Base-by-base conservation (phyloP, 2,888 invertebrate genomes). In the Diloba caeruleocephala region DNA sequence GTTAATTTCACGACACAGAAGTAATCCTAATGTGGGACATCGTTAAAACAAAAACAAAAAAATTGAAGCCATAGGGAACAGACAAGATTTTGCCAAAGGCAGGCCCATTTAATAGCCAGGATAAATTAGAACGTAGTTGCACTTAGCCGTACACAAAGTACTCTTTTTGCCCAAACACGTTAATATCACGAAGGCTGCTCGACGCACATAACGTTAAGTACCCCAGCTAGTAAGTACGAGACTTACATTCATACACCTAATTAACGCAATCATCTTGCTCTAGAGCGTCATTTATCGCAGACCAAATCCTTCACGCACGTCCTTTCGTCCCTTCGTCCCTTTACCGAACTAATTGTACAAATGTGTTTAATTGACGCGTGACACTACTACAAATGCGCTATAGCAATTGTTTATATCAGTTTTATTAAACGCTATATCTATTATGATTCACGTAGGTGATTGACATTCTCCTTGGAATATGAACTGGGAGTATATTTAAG, bases 321-420 rank as follows among this genome's bases (percentile, higher is more conserved):
- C n/a, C n/a, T n/a, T n/a, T n/a, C n/a, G 36, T 21, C 52, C 68
- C 56, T 68, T 34, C 58, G 59, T 64, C 64, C 72, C 65, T 66
- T 57, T 41, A 52, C 45, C 41, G 62, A 54, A 68, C 55, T 76
- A 79, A 82, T 79, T 75, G 74, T 63, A 70, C 72, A 70, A 78
- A 78, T 72, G 76, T 55, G 73, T 72, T 77, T 78, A 79, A 82
- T 78, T 80, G 75, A 70, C 37, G 50, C 73, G 73, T 81, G 82
- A 77, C 81, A 79, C 67, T 69, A 57, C 75, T 78, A 57, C 51
- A 54, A 67, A 75, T 68, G 59, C 49, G 48, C 50, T 53, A 32
- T 25, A 45, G 13, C 32, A 43, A 64, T 75, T 72, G 61, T 60
- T 55, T 44, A 37, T 62, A 51, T 51, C 34, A 58, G 15, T 63